These are phyloP conservation scores for Epirrhoe tristata DNA, from an alignment of 2,888 invertebrate species.

Conservation along the genomic window DNA sequence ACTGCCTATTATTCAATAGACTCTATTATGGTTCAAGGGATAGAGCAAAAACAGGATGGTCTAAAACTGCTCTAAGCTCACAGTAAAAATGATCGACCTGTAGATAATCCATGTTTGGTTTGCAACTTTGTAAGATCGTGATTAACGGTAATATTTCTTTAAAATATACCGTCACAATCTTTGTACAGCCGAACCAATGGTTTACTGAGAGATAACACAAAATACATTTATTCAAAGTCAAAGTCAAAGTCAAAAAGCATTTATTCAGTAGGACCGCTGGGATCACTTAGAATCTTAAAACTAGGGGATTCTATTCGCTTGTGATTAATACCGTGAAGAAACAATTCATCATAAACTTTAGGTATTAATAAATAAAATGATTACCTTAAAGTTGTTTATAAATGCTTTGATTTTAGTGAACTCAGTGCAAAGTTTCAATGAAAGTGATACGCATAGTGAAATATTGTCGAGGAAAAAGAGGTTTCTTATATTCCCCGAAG, in stretches of 20 bases:
- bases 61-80: background rate
- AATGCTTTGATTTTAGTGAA: slow-evolving; percentile 26
- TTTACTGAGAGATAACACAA: slow-evolving; percentile 7
- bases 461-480: slow-evolving; percentile 82
- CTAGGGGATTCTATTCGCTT: no score
- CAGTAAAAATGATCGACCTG: slow-evolving; percentile 22
- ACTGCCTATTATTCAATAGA: no score
- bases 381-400: slow-evolving; percentile 1
- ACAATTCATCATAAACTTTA: background rate
- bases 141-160: slow-evolving; percentile 51
- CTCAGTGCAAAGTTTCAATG: slow-evolving; percentile 31
- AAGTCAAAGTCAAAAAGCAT: no score
- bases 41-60: no score
- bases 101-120: slow-evolving; percentile 33
- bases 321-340: background rate
- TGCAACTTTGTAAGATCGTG: slow-evolving; percentile 63
- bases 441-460: slow-evolving; percentile 50
- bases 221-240: no score
- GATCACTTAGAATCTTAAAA: no score
- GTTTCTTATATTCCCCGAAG: slow-evolving; percentile 86
- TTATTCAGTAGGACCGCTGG: no score
- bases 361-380: slow-evolving; percentile 13
- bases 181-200: slow-evolving; percentile 25
- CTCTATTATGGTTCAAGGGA: no score
- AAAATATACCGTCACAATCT: slow-evolving; percentile 43